Evolutionary conservation across 2,888 invertebrate species (phyloP), one percentile per base, ranked within the genome.

Genomic region (Cremastinae sp.): DNA sequence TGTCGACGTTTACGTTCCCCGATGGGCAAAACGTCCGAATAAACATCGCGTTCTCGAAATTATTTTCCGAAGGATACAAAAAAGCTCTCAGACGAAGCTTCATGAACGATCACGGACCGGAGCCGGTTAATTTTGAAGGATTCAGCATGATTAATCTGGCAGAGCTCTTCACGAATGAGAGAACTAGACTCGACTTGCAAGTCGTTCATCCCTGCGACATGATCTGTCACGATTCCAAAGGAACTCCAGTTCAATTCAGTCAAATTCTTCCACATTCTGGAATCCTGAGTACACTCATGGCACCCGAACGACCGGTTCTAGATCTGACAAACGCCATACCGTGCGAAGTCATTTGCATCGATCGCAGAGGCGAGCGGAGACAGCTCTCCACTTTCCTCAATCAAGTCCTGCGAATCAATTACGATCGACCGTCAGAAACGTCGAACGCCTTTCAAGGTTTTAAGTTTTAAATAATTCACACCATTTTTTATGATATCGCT

Each of bases 151-250:
- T 78, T 39, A 80, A 82, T 71, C 78, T 80, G 51, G 79, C 69
- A 10, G 79, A 80, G 51, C 62, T 81, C 20, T 80, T 74, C 65
- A 53, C 76, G 53, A 59, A 74, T 59, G 78, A 81, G 70, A 74
- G 79, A 58, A 56, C 56, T 16, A 22, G 59, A 39, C 20, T 58
- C 55, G 78, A 78, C 61, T 74, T 75, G 16, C 78, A 79, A 66
- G 64, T 82, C 16, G 70, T 76, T 51, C 82, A 82, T 79, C 82
- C 79, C 14, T 81, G 82, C 53, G 80, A 82, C 66, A 79, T 80
- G 80, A 70, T 81, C 49, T 79, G 82, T 66, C 80, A 81, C 51
- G 81, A 82, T 65, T 75, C 76, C 14, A 66, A 74, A 72, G 80
- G 75, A 47, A 79, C 74, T 37, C 51, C 79, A 10, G 79, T 83